Base-by-base conservation (phyloP, 2,113 vertebrate species). In the Ptyas mucosa region DNA sequence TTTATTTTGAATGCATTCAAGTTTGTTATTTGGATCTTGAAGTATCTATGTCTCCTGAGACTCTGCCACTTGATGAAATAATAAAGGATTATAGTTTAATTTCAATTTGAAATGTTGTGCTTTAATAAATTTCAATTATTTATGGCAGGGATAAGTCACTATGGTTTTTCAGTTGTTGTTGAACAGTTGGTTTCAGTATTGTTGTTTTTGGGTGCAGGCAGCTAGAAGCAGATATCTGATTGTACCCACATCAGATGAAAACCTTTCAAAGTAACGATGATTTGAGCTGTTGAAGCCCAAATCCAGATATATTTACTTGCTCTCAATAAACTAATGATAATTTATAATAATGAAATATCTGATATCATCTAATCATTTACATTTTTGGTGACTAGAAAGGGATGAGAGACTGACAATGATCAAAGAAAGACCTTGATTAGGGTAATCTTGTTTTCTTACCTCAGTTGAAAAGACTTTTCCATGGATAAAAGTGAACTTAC, bases 341-440 rank as follows among this genome's bases (percentile, higher is more conserved):
- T 26, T 87, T 87, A 81, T 87, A 29, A 52, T 52, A 87, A 51
- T 29, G 26, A 87, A 51, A 87, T n/a, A 26, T n/a, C 90, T 87
- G 94, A 64, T 93, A 0, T 94, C 21, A 87, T 61, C 18, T 34
- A 91, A 95, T 91, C 94, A 95, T 85, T 53, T 91, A 51, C 58
- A 86, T 93, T 89, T 96, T 93, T 96, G 94, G 93, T 92, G 57
- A 87, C 95, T 94, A 14, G 90, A 91, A 94, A 96, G 92, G 12
- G 1, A 5, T 91, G 85, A 93, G 11, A n/a, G 91, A 64, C 53
- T 90, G 7, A 94, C 92, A 89, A 93, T 52, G 95, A 97, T 85
- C 43, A 46, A 95, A 96, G 88, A 87, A 95, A 93, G 97, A 94
- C 75, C 90, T 94, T 94, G 92, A 95, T 97, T 93, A 95, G 89